Percentiles rank a stretch among this genome's conserved stretches.
phyloP scores from a whole-genome alignment of 1,140 invertebrate species.

The Euschistus heros region DNA sequence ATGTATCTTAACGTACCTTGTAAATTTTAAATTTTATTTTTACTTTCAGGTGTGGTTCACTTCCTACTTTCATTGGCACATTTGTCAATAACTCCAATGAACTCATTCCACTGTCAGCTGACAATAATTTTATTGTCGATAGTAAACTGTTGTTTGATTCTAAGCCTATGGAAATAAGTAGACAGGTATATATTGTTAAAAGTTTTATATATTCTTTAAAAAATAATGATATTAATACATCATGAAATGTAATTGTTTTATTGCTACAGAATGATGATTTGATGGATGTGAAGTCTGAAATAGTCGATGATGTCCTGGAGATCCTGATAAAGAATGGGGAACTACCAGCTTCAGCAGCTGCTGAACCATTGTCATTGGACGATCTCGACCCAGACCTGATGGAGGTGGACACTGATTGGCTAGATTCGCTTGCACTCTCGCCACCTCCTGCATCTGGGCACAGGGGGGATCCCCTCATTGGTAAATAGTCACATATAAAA shows the following conservation, averaged over 20 bases:
- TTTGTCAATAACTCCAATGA: slow-evolving; percentile 29
- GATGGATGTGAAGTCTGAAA: slow-evolving; percentile 49
- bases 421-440: slow-evolving; percentile 50
- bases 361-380: slow-evolving; percentile 39
- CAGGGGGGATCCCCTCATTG: slow-evolving; percentile 37
- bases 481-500: slow-evolving; percentile 8
- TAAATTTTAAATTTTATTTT: slow-evolving; percentile 25
- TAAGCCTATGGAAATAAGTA: slow-evolving; percentile 3
- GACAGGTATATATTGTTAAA: neutral
- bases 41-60: slow-evolving; percentile 37
- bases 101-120: slow-evolving; percentile 2
- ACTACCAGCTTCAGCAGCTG: slow-evolving; percentile 73
- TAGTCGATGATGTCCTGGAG: slow-evolving; percentile 89
- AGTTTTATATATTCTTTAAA: neutral
- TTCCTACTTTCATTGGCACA: slow-evolving; percentile 43
- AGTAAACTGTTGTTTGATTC: slow-evolving; percentile 15
- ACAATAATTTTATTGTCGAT: neutral
- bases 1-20: neutral
- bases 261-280: neutral
- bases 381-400: slow-evolving; percentile 36
- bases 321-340: slow-evolving; percentile 90
- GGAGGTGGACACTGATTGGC: slow-evolving; percentile 48
- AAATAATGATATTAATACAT: neutral
- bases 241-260: neutral
- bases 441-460: neutral